phyloP scores from a whole-genome alignment of 1,140 invertebrate species.

The Tetramorium simillimum region DNA sequence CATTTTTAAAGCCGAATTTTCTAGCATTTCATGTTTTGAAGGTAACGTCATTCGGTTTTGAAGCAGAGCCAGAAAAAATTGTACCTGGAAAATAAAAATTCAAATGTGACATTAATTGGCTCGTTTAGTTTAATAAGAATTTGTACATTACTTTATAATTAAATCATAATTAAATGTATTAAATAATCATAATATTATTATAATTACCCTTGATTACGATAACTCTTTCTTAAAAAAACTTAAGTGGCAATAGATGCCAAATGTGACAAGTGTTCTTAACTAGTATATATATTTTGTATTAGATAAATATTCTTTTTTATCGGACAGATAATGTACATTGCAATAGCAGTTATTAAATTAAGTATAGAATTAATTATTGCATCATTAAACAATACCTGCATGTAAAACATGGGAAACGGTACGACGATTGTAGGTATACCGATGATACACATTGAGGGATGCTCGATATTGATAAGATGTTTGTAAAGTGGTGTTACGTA shows the following conservation, averaged over 20 bases:
- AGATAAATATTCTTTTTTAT: background rate
- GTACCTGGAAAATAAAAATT: conserved; percentile 80
- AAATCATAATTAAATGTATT: background rate
- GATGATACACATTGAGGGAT: conserved; percentile 90
- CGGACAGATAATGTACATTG: background rate
- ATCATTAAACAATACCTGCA: conserved; percentile 86
- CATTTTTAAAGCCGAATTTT: conserved; percentile 72
- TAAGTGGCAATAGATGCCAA: no score
- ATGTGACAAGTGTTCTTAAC: no score
- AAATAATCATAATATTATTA: background rate
- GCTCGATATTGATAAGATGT: conserved; percentile 90
- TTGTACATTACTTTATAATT: background rate
- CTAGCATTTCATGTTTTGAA: conserved; percentile 73
- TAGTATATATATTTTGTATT: no score
- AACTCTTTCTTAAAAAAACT: no score
- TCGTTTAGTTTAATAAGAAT: background rate
- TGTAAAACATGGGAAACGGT: conserved; percentile 90
- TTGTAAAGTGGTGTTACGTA: conserved; percentile 90
- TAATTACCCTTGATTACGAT: no score
- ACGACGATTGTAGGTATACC: conserved; percentile 88
- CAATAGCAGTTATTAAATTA: background rate
- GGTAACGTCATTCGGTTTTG: conserved; percentile 85
- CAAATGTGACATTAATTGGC: background rate
- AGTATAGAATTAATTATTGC: background rate
- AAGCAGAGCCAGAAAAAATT: conserved; percentile 87